Evolutionary conservation across 1,140 invertebrate genomes (phyloP).

Genomic region (Phymorhynchus buccinoides): DNA sequence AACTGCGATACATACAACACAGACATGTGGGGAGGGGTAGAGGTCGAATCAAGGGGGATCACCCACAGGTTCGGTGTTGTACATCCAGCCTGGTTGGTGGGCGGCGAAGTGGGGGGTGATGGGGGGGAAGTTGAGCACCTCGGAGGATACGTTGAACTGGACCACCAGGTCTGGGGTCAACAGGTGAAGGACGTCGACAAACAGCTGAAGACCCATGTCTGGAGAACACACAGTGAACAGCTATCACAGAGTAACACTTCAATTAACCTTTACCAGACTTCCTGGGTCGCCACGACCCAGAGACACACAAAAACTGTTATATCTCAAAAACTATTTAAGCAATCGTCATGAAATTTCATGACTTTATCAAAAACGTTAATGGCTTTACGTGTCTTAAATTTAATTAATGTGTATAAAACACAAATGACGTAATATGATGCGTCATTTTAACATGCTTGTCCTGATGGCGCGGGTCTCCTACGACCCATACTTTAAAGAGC

Average conservation of each 20-base stretch:
- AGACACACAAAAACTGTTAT: too few relatives aligned
- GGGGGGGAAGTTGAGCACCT: constrained; percentile 59
- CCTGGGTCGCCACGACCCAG: too few relatives aligned
- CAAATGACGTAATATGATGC: too few relatives aligned
- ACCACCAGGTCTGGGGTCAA: constrained; percentile 64
- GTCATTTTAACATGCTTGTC: too few relatives aligned
- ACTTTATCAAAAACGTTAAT: too few relatives aligned
- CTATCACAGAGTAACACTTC: background rate
- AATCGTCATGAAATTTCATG: too few relatives aligned
- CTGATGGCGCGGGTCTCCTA: too few relatives aligned
- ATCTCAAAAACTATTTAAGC: too few relatives aligned
- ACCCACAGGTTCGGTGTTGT: constrained; percentile 45
- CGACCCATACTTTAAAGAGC: too few relatives aligned
- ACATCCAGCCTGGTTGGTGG: constrained; percentile 51
- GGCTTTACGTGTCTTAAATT: too few relatives aligned
- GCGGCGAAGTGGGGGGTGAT: constrained; percentile 52
- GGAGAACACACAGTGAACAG: background rate
- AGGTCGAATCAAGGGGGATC: constrained; percentile 16
- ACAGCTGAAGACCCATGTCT: constrained; percentile 69
- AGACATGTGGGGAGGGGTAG: background rate
- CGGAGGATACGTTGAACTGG: constrained; percentile 62
- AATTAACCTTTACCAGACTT: too few relatives aligned
- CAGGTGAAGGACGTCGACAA: constrained; percentile 65
- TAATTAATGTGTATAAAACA: too few relatives aligned
- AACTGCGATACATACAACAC: background rate